Evolutionary conservation across 2,113 vertebrate genomes (phyloP).

Genomic region (Marmota flaviventris): DNA sequence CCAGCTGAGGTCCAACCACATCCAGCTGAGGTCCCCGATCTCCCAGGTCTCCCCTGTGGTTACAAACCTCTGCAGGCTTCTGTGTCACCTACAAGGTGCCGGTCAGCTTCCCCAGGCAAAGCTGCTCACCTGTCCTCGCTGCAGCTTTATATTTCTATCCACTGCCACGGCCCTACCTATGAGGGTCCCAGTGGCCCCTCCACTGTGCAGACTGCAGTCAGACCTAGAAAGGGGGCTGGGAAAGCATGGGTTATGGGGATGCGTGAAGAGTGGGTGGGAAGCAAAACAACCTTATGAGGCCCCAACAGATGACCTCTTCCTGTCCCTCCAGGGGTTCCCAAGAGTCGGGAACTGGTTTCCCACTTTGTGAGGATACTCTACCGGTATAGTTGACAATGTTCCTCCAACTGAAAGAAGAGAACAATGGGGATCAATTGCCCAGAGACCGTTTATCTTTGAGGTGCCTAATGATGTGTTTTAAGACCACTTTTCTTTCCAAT

Average conservation of each 20-base stretch:
- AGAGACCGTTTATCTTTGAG: conserved; percentile 38
- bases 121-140: neutral
- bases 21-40: neutral
- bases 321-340: neutral
- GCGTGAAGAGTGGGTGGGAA: neutral
- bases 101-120: neutral
- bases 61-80: neutral
- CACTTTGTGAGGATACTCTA: neutral
- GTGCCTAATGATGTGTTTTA: neutral
- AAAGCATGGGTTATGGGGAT: neutral
- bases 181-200: neutral
- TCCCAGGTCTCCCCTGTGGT: neutral
- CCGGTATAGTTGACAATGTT: neutral
- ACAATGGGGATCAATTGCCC: neutral
- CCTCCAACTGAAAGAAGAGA: neutral
- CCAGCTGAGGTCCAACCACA: too few species aligned
- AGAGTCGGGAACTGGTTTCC: neutral
- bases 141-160: neutral
- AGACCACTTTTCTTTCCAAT: conserved; percentile 40
- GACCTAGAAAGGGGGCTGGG: neutral
- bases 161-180: neutral
- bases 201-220: neutral
- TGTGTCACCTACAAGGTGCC: neutral
- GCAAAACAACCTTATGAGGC: neutral
- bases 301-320: neutral